Conservation (phyloP, 2,888 invertebrate genomes). For the Choristoneura rosaceana region DNA sequence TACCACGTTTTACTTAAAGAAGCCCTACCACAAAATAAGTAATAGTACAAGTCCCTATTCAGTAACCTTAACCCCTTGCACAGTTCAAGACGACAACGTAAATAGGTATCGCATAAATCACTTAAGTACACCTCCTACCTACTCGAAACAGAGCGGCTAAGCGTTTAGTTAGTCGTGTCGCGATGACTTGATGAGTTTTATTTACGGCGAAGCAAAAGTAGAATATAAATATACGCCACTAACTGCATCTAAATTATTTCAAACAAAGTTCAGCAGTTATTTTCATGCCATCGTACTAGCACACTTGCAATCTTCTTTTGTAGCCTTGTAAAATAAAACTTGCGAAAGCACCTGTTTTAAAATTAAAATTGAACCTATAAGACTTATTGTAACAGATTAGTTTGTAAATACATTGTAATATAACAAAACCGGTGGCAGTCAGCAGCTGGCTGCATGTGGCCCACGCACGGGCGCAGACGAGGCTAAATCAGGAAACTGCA, state of each 20-base stretch:
- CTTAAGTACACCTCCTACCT: too few relatives aligned
- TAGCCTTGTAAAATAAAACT: too few relatives aligned
- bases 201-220: too few relatives aligned
- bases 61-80: constrained; percentile 6
- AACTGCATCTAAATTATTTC: too few relatives aligned
- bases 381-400: background rate
- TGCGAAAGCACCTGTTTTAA: background rate
- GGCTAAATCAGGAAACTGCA: constrained; percentile 71
- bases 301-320: too few relatives aligned
- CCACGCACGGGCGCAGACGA: constrained; percentile 52
- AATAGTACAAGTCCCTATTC: too few relatives aligned
- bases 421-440: background rate
- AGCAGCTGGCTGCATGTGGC: constrained; percentile 45
- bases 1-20: background rate
- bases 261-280: too few relatives aligned
- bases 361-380: background rate
- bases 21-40: too few relatives aligned
- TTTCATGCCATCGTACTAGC: too few relatives aligned
- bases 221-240: too few relatives aligned
- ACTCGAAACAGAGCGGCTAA: background rate
- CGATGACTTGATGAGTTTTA: too few relatives aligned
- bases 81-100: background rate
- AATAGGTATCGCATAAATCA: background rate
- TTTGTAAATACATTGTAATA: background rate
- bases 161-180: too few relatives aligned